Evolutionary conservation across 2,113 vertebrate genomes (phyloP), one percentile per base, ranked within the genome.

Genomic region (Anguilla japonica): DNA sequence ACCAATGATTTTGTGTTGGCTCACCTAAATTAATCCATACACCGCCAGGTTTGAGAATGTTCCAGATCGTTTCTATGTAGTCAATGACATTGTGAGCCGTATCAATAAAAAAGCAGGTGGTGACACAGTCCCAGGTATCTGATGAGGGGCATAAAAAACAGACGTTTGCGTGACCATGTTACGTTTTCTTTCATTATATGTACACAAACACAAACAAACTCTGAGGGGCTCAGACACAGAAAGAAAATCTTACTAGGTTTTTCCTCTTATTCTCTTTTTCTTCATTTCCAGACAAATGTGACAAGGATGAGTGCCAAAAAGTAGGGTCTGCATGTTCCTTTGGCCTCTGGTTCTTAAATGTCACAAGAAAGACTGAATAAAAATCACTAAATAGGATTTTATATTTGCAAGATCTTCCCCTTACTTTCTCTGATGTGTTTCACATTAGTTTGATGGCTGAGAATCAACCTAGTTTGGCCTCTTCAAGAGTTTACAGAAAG

Each of bases 11-110:
- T 16, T 80, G 71, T 53, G 26, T 79, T 41, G 81, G 93, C 96
- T 97, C 94, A 97, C 98, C 98, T 92, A 99, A 93, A 94, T 99
- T 99, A 93, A 99, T 98, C 98, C 98, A 99, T 90, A 98, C 97
- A 88, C 98, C 98, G 89, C 98, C 98, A 83, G 98, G 98, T 88
- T 99, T 99, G 29, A 99, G 96, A 94, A 99, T 99, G 93, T 98
- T 99, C 98, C 98, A 99, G 93, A 99, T 99, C 39, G 97, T 98
- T 88, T 99, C 98, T 92, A 99, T 96, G 87, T 99, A 99, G 92
- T 99, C 98, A 82, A 99, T 95, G 89, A 99, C 97, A 86, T 99
- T 99, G 94, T 99, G 98, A 89, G 98, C 98, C 7, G 98, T 99
- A 90, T 99, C 98, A 86, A 99, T 99, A 91, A 99, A 99, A 95